phyloP scores from a whole-genome alignment of 2,888 invertebrate genomes.

The Luperina testacea region DNA sequence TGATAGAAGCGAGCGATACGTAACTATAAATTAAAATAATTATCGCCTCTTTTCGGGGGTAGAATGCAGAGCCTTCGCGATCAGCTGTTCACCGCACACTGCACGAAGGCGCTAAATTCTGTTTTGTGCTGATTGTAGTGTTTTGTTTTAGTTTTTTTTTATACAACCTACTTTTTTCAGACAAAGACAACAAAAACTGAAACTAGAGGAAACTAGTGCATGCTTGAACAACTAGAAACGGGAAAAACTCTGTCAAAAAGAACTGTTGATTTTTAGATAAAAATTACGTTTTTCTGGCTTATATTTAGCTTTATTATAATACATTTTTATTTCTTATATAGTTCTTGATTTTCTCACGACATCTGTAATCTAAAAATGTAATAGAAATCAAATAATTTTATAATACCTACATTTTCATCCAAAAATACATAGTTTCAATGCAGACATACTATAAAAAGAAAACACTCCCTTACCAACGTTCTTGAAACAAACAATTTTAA shows the following conservation, averaged over 20 bases:
- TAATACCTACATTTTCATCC: not conserved
- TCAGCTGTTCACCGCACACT: constrained; percentile 52
- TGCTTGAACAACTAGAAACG: not conserved
- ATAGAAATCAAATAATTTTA: not conserved
- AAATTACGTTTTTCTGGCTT: not conserved
- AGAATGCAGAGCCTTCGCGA: constrained; percentile 70
- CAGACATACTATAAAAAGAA: constrained; percentile 40
- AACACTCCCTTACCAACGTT: constrained; percentile 50
- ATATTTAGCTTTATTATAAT: not conserved
- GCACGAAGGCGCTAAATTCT: constrained; percentile 59
- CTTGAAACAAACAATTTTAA: constrained; percentile 81
- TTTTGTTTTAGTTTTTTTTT: constrained; percentile 45
- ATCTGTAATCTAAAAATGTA: not conserved
- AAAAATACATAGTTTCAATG: constrained; percentile 27
- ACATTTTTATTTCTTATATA: not conserved
- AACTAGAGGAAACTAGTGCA: not conserved
- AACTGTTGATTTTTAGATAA: not conserved
- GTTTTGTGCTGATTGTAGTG: constrained; percentile 56
- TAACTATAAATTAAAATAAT: constrained; percentile 84
- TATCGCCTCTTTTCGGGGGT: constrained; percentile 82
- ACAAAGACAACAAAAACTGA: not conserved
- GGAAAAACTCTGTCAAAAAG: not conserved
- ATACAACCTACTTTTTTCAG: not conserved
- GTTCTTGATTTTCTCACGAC: not conserved
- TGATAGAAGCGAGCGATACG: constrained; percentile 65